Evolutionary conservation across 2,113 vertebrate genomes (phyloP), one percentile per base, ranked within the genome.

Genomic region (Pantherophis guttatus): DNA sequence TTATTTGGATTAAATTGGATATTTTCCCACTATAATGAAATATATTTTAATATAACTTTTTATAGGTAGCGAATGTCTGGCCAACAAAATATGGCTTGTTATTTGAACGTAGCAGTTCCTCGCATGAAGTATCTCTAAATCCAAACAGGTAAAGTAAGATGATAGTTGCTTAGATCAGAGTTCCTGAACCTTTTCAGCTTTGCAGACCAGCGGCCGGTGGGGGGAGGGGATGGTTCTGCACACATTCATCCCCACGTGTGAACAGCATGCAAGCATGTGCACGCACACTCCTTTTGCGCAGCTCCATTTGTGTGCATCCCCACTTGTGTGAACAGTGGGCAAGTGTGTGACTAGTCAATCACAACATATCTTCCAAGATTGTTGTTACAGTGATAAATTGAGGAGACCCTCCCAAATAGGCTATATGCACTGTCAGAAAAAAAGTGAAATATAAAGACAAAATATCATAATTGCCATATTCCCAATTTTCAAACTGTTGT

Each of bases 11-110:
- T 39, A 39, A 81, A 81, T 39, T 81, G 3, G 39, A 44, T 15
- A 58, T 12, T 0, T 0, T 54, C 39, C 8, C 50, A 12, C 0
- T 1, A 3, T 7, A 39, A 91, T 33, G 17, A 10, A n/a, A 1
- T 59, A 0, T 6, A 59, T 26, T n/a, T 24, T 0, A 93, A 33
- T 53, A 0, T 29, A 0, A 75, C 52, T 88, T 81, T 55, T 94
- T 87, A 12, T 50, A 99, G 99, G 99, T 99, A 3, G 98, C 98
- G 48, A 98, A 98, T 24, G 98, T 99, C 53, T 99, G 99, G 99
- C 97, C 99, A 55, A 99, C 99, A 52, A 99, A 98, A 90, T 99
- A 98, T 87, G 99, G 99, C 90, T 97, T 99, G 95, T 96, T 99
- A 58, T 98, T 99, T 81, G 99, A 99, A 95, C 98, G 99, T 92